Evolutionary conservation across 2,888 invertebrate species (phyloP), one percentile per base, ranked within the genome.

Genomic region (Chironomus tentans): DNA sequence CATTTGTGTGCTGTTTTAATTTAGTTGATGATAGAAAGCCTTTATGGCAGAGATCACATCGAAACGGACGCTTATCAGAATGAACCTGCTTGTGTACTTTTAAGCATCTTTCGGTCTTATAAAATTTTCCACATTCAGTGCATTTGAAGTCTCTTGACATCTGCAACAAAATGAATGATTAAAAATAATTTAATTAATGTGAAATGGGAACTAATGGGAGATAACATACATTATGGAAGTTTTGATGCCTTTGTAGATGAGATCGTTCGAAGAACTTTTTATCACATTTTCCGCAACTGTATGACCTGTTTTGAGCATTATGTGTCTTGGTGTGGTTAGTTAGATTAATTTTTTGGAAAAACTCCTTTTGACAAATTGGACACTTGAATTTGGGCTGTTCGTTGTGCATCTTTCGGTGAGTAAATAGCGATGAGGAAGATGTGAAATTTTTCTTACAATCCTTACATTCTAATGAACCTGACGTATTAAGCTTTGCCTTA

Each of bases 11-110:
- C 81, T 88, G 87, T 81, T 87, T 87, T 24, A 87, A 80, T 79
- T 87, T 87, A 3, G 87, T 87, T 78, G 86, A 87, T 78, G 86
- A 87, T 21, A 87, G 83, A 78, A 87, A 87, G n/a, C 87, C 86
- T 80, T 87, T 87, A 76, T 83, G 85, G 80, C 87, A 87, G 75
- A 85, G 85, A 13, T 82, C 83, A 79, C 87, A 87, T 0, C 86
- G 85, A 78, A 86, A 87, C 0, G 87, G 87, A 28, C 87, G 82
- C 76, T 85, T 85, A 77, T 85, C 85, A 1, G 86, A 82, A 79
- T 87, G 87, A 2, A 87, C 86, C 78, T 87, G 81, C 78, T 85
- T 85, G 78, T 87, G 87, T 0, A 87, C 87, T 79, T 87, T 87
- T 1, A 87, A 82, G 78, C 87, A 87, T 21, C 87, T 83, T 80